Percentiles rank a stretch among this genome's conserved stretches.
Conservation (phyloP, 2,797 vertebrate species). For the Thaleichthys pacificus region DNA sequence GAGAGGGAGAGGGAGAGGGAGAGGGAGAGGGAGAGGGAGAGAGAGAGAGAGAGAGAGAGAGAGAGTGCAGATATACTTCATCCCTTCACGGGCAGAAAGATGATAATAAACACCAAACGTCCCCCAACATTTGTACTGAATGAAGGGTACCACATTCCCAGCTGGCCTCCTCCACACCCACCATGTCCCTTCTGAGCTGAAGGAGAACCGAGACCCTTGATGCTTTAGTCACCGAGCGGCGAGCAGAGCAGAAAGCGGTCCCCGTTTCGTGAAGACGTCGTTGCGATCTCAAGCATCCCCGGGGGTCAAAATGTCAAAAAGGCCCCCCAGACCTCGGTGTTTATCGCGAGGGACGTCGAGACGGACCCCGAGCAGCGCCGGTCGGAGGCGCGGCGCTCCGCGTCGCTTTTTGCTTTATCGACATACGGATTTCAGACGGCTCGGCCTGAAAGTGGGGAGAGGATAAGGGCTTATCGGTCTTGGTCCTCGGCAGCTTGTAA, state of each 20-base stretch:
- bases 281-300: neutral
- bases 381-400: conserved; percentile 32
- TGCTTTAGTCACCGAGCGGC: no score
- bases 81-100: no score
- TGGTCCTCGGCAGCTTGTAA: conserved; percentile 70
- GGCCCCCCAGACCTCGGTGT: no score
- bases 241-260: no score
- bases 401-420: conserved; percentile 65
- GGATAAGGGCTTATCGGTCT: conserved; percentile 71
- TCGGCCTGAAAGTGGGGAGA: conserved; percentile 62
- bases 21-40: neutral
- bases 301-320: neutral
- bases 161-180: no score
- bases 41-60: no score
- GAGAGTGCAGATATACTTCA: no score
- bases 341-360: no score
- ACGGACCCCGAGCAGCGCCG: conserved; percentile 20
- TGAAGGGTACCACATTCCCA: no score
- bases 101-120: no score
- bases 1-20: neutral
- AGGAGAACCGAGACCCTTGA: no score
- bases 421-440: conserved; percentile 72
- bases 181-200: neutral
- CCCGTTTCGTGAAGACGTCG: conserved; percentile 1
- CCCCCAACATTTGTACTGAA: neutral